Conservation (phyloP, 1,140 invertebrate genomes). For the Calephelis virginiensis region DNA sequence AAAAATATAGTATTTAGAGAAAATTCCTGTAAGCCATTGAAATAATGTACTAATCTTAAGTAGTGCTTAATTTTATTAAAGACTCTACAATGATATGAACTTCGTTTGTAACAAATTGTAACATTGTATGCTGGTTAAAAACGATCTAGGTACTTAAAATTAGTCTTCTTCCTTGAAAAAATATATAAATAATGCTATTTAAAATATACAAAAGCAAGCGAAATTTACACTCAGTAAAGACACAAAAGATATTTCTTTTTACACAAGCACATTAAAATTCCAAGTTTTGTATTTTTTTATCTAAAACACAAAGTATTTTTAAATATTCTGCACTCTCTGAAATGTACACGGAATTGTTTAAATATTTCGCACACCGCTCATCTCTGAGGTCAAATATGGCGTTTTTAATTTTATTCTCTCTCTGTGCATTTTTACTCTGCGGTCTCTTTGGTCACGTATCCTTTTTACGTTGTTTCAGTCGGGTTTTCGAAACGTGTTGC, state of each 20-base stretch:
- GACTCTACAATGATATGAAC: no score
- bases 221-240: neutral
- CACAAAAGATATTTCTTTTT: neutral
- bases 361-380: conserved; percentile 17
- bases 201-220: no score
- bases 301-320: conserved; percentile 22
- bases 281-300: conserved; percentile 1
- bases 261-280: conserved; percentile 19
- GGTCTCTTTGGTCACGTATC: conserved; percentile 36
- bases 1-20: no score
- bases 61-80: no score
- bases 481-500: conserved; percentile 7
- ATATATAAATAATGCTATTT: no score
- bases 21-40: no score
- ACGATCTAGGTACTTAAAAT: no score
- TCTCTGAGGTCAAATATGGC: conserved; percentile 13
- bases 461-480: conserved; percentile 47
- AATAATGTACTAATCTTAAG: no score
- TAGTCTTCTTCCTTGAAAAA: no score
- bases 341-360: conserved; percentile 3
- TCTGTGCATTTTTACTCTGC: conserved; percentile 24
- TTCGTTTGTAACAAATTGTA: no score
- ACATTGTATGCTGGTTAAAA: no score
- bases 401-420: conserved; percentile 9
- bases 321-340: neutral